Evolutionary conservation across 2,113 vertebrate species (phyloP).

Genomic region (Orycteropus afer): DNA sequence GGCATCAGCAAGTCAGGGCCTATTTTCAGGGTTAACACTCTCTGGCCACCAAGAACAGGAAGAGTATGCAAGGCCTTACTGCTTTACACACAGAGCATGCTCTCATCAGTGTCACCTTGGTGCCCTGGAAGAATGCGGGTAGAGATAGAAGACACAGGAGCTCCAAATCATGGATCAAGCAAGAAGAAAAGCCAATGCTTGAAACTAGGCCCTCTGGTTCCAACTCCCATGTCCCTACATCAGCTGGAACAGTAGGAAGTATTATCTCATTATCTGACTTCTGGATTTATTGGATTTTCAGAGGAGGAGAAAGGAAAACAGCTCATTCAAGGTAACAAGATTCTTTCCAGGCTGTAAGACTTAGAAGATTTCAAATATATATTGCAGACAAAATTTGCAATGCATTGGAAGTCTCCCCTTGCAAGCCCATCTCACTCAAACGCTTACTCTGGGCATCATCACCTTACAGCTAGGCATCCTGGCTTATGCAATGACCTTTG

Average conservation of each 20-base stretch:
- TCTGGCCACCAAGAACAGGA: neutral
- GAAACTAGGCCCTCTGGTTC: neutral
- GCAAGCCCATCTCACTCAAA: neutral
- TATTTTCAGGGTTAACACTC: accelerated
- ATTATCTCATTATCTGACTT: accelerated
- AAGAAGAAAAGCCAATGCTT: neutral
- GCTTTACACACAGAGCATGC: neutral
- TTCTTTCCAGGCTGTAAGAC: neutral
- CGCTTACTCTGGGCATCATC: neutral
- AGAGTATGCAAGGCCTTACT: neutral
- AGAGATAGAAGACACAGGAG: neutral
- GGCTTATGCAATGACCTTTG: neutral
- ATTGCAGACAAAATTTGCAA: accelerated
- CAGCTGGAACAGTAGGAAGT: neutral
- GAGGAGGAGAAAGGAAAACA: neutral
- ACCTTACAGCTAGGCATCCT: neutral
- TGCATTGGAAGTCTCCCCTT: accelerated
- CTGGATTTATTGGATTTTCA: neutral
- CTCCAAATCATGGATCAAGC: no score
- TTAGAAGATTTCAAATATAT: neutral
- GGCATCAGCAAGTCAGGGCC: neutral
- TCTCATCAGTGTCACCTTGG: accelerated
- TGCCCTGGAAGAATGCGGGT: neutral
- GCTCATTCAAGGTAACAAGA: accelerated
- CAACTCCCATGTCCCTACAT: accelerated